These are phyloP conservation scores for Chrysomela aeneicollis DNA, from an alignment of 2,888 invertebrate genomes.

Conservation along the genomic window DNA sequence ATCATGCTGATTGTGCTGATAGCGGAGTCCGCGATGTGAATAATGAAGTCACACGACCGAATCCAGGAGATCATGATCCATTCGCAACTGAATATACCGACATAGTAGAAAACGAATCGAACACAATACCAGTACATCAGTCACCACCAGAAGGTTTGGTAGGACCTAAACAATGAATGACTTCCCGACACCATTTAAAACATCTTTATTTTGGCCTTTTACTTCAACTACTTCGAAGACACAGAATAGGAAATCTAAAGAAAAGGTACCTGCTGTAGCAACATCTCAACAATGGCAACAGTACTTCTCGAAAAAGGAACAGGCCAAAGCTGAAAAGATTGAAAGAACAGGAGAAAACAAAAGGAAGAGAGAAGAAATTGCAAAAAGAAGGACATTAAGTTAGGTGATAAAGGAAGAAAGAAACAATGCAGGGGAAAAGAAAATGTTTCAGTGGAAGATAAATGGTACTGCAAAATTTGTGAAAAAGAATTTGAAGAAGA, in stretches of 20 bases:
- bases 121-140: background rate
- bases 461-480: background rate
- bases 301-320: slow-evolving; percentile 1
- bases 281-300: slow-evolving; percentile 2
- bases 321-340: background rate
- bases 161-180: background rate
- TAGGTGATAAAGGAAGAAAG: background rate
- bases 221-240: background rate
- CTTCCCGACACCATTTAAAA: background rate
- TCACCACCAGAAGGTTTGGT: background rate
- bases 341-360: too few relatives aligned
- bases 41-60: too few relatives aligned
- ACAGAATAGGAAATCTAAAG: background rate
- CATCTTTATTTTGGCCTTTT: background rate
- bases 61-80: too few relatives aligned
- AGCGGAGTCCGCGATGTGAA: too few relatives aligned
- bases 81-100: background rate
- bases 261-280: slow-evolving; percentile 1
- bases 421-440: background rate
- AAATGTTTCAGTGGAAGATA: background rate
- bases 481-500: background rate
- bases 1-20: too few relatives aligned
- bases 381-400: too few relatives aligned
- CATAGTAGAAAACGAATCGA: background rate
- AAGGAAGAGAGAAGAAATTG: too few relatives aligned